Conservation (phyloP, 2,888 invertebrate species). For the Leptarthrus brevirostris region DNA sequence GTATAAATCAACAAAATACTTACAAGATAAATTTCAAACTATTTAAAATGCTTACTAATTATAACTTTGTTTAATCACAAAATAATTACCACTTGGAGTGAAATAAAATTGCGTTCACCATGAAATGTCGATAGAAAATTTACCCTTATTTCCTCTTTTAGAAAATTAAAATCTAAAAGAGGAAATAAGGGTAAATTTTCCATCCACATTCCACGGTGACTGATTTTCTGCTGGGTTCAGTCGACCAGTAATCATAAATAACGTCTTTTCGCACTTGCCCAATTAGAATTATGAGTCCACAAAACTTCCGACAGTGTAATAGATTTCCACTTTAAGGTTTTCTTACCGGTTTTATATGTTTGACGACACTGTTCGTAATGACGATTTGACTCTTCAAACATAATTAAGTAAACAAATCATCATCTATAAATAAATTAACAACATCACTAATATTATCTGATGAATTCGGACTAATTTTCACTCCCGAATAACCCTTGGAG, state of each 20-base stretch:
- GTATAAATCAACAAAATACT: no score
- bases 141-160: no score
- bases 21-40: no score
- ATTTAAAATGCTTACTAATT: no score
- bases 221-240: no score
- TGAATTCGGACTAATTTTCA: background rate
- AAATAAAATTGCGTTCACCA: no score
- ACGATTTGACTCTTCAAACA: slow-evolving; percentile 8
- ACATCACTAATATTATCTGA: background rate
- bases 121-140: no score
- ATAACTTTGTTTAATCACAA: no score
- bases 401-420: slow-evolving; percentile 7
- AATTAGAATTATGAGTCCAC: background rate
- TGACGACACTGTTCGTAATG: background rate
- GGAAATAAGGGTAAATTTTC: no score
- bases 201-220: no score
- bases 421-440: slow-evolving; percentile 15
- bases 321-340: slow-evolving; percentile 8
- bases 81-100: no score
- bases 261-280: slow-evolving; percentile 1
- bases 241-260: background rate
- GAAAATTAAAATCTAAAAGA: no score
- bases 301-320: background rate
- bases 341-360: background rate
- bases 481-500: background rate